Evolutionary conservation across 2,888 invertebrate species (phyloP).

Genomic region (Leptinotarsa haldemani): DNA sequence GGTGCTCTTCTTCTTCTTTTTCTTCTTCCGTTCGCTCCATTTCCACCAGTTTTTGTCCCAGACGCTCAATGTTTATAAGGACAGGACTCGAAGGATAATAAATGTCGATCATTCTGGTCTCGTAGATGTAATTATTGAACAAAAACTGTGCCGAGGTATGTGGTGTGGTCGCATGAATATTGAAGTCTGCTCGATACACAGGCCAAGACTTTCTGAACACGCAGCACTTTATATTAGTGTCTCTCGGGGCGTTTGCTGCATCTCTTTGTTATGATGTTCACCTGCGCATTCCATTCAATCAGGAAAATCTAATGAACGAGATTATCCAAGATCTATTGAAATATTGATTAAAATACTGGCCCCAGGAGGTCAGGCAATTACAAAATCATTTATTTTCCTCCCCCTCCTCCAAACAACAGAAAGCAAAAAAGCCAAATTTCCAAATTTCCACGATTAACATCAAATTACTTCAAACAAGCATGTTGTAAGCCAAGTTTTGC

Average conservation of each 20-base stretch:
- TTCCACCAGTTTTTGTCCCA: slow-evolving; percentile 51
- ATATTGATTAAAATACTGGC: no score
- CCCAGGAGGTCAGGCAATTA: no score
- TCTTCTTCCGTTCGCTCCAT: slow-evolving; percentile 39
- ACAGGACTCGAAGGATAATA: slow-evolving; percentile 40
- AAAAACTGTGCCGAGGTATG: slow-evolving; percentile 13
- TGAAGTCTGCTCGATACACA: neutral
- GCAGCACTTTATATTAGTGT: neutral
- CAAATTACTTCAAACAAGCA: no score
- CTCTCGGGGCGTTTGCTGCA: neutral
- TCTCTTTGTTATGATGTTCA: neutral
- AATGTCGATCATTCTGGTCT: slow-evolving; percentile 19
- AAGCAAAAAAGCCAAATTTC: no score
- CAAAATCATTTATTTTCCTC: no score
- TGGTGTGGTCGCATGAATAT: slow-evolving; percentile 15
- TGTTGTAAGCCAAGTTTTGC: no score
- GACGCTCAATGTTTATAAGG: slow-evolving; percentile 35
- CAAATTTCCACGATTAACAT: no score
- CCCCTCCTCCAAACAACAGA: no score
- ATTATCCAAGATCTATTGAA: no score
- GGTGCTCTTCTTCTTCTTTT: slow-evolving; percentile 39
- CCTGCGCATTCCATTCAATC: neutral
- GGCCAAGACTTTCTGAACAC: neutral
- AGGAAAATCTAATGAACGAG: neutral
- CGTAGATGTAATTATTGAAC: slow-evolving; percentile 17